Base-by-base conservation (phyloP, 1,140 invertebrate species). In the Chironomus tepperi region DNA sequence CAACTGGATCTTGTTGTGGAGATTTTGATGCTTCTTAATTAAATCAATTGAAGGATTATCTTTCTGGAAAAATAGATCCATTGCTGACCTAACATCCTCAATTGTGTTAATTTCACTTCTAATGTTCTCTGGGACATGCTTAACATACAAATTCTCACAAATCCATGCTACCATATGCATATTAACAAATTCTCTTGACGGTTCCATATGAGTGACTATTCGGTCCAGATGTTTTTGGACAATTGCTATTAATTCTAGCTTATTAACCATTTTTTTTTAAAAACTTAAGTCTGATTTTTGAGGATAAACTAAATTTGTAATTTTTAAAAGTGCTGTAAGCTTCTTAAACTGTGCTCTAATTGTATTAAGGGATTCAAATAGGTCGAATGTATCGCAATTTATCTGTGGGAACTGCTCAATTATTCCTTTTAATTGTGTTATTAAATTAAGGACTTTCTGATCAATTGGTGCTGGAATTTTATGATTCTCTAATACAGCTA, bases 341-440 rank as follows among this genome's bases (percentile, higher is more conserved):
- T 88, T 89, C 74, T 87, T 89, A 79, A 88, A 91, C 73, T 88
- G 85, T 3, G 84, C 86, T 78, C 90, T 86, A 47, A 93, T 88
- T 47, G 83, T 81, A 76, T 90, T 86, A 16, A 88, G 79, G 42
- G 82, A 79, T n/a, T 82, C 83, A 74, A 89, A 78, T 76, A 91
- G 87, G 79, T 93, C 89, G 42, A 86, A 79, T 1, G 87, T 82
- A 70, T 87, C 86, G 42, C 86, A 84, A 79, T 93, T 93, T n/a
- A 79, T 81, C 24, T 77, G 79, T 0, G 91, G 90, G 83, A 92
- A 92, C 19, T 80, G 75, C n/a, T 87, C 80, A 75, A 93, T 87
- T 18, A 87, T 79, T 16, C 85, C 78, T 64, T 87, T 83, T 0
- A 92, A 79, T 77, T 86, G 86, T 19, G 83, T 77, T 42, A 90